A percentile compares a stretch with the other conserved stretches of the same genome.
These are phyloP conservation scores for Spodoptera litura DNA, from an alignment of 1,140 invertebrate genomes.

Conservation along the genomic window DNA sequence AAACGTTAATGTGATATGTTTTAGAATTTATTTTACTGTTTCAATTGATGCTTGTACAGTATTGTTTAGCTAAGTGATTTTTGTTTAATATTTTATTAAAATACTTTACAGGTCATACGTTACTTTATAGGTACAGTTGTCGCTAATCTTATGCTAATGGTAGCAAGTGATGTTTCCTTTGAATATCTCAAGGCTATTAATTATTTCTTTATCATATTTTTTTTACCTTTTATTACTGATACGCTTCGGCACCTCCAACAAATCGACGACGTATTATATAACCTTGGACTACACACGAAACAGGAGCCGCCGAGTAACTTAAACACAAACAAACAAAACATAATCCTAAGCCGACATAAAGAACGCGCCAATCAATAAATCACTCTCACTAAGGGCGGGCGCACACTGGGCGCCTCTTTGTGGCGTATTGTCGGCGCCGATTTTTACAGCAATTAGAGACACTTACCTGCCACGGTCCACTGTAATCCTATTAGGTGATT, in stretches of 20 bases:
- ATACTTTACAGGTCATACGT: not conserved
- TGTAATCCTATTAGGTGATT: conserved; percentile 80
- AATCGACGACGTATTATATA: conserved; percentile 46
- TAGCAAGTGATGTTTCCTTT: too few relatives aligned
- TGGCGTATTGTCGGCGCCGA: conserved; percentile 73
- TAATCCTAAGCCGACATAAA: conserved; percentile 77
- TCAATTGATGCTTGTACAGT: conserved; percentile 16
- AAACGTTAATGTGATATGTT: conserved; percentile 44
- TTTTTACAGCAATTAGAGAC: conserved; percentile 84
- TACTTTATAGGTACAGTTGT: too few relatives aligned
- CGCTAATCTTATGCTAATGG: too few relatives aligned
- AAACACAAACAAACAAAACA: conserved; percentile 78
- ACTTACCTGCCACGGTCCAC: conserved; percentile 77
- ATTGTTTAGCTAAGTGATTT: conserved; percentile 17
- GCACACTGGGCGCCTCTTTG: conserved; percentile 75
- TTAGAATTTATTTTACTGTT: conserved; percentile 38
- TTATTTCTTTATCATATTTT: not conserved
- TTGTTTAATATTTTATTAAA: not conserved
- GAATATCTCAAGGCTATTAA: too few relatives aligned
- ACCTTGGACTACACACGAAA: conserved; percentile 55
- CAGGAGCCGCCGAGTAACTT: conserved; percentile 65
- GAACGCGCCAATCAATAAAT: conserved; percentile 80
- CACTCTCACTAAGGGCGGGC: conserved; percentile 74
- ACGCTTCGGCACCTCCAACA: not conserved
- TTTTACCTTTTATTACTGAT: too few relatives aligned